A percentile compares a stretch with the other conserved stretches of the same genome.
Conservation (phyloP, 2,113 vertebrate species). For the Phodopus roborovskii region DNA sequence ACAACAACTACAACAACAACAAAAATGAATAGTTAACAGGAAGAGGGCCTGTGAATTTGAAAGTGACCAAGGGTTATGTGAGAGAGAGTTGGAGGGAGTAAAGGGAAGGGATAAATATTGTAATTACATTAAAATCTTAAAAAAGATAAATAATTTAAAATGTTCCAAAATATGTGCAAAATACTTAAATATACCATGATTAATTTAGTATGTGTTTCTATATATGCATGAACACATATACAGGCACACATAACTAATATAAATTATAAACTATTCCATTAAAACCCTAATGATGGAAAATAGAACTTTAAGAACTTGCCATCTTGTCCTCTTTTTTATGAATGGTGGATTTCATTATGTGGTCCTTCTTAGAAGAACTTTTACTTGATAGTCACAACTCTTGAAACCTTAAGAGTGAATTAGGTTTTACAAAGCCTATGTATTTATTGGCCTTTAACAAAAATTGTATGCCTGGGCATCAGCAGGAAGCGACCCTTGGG, state of each 20-base stretch:
- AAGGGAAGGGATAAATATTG: neutral
- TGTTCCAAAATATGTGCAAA: neutral
- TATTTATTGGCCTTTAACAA: slow-evolving; percentile 67
- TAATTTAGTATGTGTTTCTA: neutral
- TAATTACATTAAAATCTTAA: neutral
- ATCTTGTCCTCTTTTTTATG: slow-evolving; percentile 20
- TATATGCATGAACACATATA: neutral
- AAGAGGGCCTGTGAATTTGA: neutral
- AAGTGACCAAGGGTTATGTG: neutral
- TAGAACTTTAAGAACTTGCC: neutral
- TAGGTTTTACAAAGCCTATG: slow-evolving; percentile 49
- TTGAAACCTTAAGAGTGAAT: slow-evolving; percentile 60
- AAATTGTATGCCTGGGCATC: slow-evolving; percentile 58
- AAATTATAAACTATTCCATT: neutral
- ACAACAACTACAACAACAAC: too few relatives aligned
- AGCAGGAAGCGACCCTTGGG: slow-evolving; percentile 59
- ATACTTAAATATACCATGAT: neutral
- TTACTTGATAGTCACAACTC: slow-evolving; percentile 36
- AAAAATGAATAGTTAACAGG: neutral
- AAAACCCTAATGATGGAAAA: neutral
- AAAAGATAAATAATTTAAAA: neutral
- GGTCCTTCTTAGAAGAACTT: slow-evolving; percentile 50
- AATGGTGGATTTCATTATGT: neutral
- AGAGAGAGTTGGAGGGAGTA: neutral
- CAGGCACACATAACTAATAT: neutral